Conservation (phyloP, 92 coral and sea anemone genomes). For the Plumapathes pennacea region DNA sequence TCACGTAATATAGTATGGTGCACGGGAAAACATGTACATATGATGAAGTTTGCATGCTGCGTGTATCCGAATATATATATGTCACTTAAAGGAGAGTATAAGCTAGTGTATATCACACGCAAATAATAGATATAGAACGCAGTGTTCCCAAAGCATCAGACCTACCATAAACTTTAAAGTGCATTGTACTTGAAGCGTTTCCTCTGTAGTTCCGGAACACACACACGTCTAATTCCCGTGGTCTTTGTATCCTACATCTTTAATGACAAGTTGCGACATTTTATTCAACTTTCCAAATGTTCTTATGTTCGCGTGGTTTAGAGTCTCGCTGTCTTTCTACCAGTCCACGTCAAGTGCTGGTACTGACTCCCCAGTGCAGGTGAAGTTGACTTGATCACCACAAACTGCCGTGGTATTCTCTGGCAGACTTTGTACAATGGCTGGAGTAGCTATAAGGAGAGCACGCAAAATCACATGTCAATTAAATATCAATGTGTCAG, state of each 20-base stretch:
- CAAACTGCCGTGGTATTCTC: slow-evolving; percentile 7
- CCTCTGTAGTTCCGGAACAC: slow-evolving; percentile 42
- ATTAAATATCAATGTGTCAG: too few species aligned
- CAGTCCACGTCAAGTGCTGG: slow-evolving; percentile 60
- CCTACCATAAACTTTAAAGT: slow-evolving; percentile 54
- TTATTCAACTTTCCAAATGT: slow-evolving; percentile 1
- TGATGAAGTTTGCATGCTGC: too few species aligned
- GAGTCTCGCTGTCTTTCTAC: slow-evolving; percentile 18
- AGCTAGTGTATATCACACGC: too few species aligned
- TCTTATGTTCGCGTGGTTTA: not conserved
- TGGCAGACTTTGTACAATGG: slow-evolving; percentile 4
- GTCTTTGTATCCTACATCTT: slow-evolving; percentile 24
- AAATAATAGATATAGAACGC: too few species aligned
- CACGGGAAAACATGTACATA: too few species aligned
- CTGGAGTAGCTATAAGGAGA: slow-evolving; percentile 48
- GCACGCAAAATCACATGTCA: too few species aligned
- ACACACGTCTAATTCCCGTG: slow-evolving; percentile 54
- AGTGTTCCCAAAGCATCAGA: too few species aligned
- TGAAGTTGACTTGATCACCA: slow-evolving; percentile 1
- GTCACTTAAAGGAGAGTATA: too few species aligned
- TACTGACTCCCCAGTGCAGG: slow-evolving; percentile 53
- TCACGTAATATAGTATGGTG: too few species aligned
- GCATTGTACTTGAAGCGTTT: slow-evolving; percentile 2
- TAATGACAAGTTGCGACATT: slow-evolving; percentile 21
- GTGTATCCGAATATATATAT: too few species aligned